These are phyloP conservation scores for Subanguina moxae DNA, from an alignment of 1,140 invertebrate genomes.

Conservation along the genomic window DNA sequence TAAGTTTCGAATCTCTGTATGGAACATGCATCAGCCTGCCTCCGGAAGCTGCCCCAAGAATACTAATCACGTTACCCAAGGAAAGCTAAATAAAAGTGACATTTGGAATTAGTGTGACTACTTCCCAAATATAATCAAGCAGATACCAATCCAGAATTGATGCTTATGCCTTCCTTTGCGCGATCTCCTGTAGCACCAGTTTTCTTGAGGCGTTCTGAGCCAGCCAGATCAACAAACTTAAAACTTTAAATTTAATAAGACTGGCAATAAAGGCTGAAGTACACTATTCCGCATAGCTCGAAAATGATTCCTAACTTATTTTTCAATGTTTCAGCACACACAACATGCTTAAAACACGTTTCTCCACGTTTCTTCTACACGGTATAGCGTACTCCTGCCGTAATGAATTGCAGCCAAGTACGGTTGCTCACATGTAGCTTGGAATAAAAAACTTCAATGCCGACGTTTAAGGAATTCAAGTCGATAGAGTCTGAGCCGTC, in stretches of 20 bases:
- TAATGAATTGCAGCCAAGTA: constrained; percentile 64
- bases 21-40: constrained; percentile 63
- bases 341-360: constrained; percentile 65
- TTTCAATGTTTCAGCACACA: too few relatives aligned
- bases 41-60: constrained; percentile 61
- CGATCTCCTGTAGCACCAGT: too few relatives aligned
- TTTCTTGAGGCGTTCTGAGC: too few relatives aligned
- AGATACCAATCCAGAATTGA: too few relatives aligned
- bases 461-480: constrained; percentile 45
- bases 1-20: too few relatives aligned
- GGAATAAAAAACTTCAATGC: constrained; percentile 63
- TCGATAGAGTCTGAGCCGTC: not conserved
- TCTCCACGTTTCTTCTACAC: constrained; percentile 65
- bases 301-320: too few relatives aligned
- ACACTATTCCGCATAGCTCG: too few relatives aligned
- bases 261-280: too few relatives aligned
- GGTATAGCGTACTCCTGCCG: constrained; percentile 64
- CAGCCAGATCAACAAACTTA: not conserved
- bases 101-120: too few relatives aligned
- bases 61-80: constrained; percentile 68
- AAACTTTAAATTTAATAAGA: not conserved
- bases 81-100: constrained; percentile 70
- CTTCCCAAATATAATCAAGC: too few relatives aligned
- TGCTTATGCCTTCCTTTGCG: too few relatives aligned
- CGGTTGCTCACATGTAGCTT: constrained; percentile 66